Base-by-base conservation (phyloP, 92 coral and sea anemone genomes). In the Actinernus sp. region DNA sequence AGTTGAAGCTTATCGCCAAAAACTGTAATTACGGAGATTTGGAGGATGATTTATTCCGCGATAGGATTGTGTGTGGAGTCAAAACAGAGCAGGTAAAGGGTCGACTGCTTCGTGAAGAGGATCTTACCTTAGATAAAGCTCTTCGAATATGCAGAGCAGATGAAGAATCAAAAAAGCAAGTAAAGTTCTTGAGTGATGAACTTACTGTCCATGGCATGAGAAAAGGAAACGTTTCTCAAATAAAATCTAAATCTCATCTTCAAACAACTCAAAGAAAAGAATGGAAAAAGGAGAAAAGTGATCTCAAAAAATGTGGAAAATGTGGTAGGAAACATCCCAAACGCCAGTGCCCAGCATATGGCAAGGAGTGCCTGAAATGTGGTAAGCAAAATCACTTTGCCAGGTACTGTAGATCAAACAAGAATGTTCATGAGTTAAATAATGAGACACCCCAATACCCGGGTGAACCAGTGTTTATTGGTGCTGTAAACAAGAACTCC, bases 291-390 rank as follows among this genome's bases (percentile, higher is more conserved):
- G n/a, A n/a, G n/a, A n/a, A n/a, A n/a, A n/a, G n/a, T n/a, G n/a
- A n/a, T n/a, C n/a, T n/a, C n/a, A 36, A 36, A 36, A 7, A 7
- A 36, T 45, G 52, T 45, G 21, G 11, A 12, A 45, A 45, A 17
- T 45, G 52, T 45, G 52, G 52, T 4, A 8, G 52, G 19, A 45
- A 45, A 45, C 52, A 45, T 23, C 52, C 52, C 5, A 8, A 9
- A 17, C 8, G 21, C 52, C 52, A 58, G 32, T 58, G 64, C 32
- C 46, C 46, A 30, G 64, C 64, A 20, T 58, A 58, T 58, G 64
- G 49, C 21, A 58, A 58, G 46, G 78, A 80, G 19, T 74, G 82
- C 49, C 58, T 78, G 38, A 85, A 78, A 54, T 78, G 82, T 29
- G 86, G 81, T 0, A 85, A 73, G 21, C 28, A 73, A 22, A 48